Conservation (phyloP, 2,797 vertebrate genomes). For the Menidia menidia region DNA sequence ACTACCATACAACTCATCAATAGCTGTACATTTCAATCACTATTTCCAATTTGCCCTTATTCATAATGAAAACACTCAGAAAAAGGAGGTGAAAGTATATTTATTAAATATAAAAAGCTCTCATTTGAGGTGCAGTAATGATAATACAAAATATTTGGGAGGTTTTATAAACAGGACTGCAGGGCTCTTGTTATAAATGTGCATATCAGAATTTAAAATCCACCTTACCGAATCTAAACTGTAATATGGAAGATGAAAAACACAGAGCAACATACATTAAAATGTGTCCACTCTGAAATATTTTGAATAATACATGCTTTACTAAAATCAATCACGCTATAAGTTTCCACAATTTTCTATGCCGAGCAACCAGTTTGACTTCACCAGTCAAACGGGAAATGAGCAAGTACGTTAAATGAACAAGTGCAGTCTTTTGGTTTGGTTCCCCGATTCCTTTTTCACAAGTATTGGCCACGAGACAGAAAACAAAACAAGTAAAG, state of each 20-base stretch:
- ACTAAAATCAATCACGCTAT: constrained; percentile 4
- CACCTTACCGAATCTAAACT: constrained; percentile 48
- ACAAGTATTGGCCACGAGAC: constrained; percentile 34
- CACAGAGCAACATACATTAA: constrained; percentile 12
- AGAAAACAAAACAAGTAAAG: constrained; percentile 47
- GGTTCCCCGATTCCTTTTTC: constrained; percentile 40
- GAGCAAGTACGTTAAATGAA: constrained; percentile 21
- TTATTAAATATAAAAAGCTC: constrained; percentile 79
- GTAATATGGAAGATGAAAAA: constrained; percentile 13
- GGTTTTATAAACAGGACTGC: constrained; percentile 58
- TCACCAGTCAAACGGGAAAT: constrained; percentile 31
- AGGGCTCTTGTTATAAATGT: constrained; percentile 60
- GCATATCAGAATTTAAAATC: constrained; percentile 46
- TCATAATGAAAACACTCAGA: constrained; percentile 12
- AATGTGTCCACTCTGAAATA: constrained; percentile 27
- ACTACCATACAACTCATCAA: background rate
- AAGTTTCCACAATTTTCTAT: constrained; percentile 23
- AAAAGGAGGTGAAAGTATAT: constrained; percentile 59
- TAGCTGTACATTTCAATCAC: too few species aligned
- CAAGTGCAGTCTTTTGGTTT: constrained; percentile 32
- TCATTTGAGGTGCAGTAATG: constrained; percentile 71
- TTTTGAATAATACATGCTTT: constrained; percentile 19
- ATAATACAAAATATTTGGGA: constrained; percentile 67
- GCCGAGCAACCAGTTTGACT: constrained; percentile 13
- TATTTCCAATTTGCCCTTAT: background rate